These are phyloP conservation scores for Druon quercuslanigerum DNA, from an alignment of 1,140 invertebrate species.

Conservation along the genomic window DNA sequence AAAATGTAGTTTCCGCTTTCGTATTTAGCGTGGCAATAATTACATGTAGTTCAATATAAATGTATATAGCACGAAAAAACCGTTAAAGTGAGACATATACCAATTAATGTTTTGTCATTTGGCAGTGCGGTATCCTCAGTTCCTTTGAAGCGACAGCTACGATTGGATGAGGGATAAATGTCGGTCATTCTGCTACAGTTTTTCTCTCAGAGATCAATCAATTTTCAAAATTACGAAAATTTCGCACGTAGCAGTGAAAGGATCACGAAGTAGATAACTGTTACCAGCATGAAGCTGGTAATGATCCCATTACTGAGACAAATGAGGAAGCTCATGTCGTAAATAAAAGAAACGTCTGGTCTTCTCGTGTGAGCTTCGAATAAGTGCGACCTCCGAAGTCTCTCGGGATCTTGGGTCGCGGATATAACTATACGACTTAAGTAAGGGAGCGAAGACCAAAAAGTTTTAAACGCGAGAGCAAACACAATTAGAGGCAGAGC, in stretches of 20 bases:
- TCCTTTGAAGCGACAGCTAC: too few species aligned
- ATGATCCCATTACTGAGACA: conserved; percentile 28
- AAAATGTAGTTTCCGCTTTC: too few species aligned
- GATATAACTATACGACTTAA: background rate
- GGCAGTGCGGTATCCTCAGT: too few species aligned
- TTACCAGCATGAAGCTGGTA: conserved; percentile 8
- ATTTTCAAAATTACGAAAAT: background rate
- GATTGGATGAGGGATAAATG: too few species aligned
- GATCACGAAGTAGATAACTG: background rate
- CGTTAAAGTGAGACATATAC: too few species aligned
- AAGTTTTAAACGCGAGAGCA: conserved; percentile 64
- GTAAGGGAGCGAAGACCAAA: conserved; percentile 40
- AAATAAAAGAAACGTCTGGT: conserved; percentile 25
- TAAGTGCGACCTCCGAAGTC: background rate
- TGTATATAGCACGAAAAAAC: too few species aligned
- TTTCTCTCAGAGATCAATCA: background rate
- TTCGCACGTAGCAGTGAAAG: background rate
- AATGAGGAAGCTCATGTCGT: conserved; percentile 16
- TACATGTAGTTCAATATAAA: too few species aligned
- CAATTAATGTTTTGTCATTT: too few species aligned
- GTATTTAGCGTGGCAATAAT: too few species aligned
- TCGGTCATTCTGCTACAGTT: too few species aligned
- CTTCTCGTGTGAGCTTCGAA: conserved; percentile 1
- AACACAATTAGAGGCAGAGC: conserved; percentile 67
- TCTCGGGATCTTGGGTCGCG: background rate